Conservation (phyloP, 2,888 invertebrate genomes). For the Halocaridina rubra region DNA sequence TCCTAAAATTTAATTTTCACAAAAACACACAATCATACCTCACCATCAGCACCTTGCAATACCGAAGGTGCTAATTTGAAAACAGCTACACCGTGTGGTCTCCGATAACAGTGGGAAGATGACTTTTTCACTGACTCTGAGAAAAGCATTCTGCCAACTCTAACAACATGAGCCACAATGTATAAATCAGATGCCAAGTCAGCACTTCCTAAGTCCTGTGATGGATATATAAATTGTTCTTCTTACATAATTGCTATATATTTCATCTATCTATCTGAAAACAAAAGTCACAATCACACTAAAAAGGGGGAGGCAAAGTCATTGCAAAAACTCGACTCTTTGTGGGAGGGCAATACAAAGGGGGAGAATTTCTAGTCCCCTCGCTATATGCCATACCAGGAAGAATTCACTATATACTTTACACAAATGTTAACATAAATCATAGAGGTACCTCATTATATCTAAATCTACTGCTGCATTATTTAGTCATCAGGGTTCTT, state of each 20-base stretch:
- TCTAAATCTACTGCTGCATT: too few species aligned
- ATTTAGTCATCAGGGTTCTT: too few species aligned
- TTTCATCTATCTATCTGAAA: too few species aligned
- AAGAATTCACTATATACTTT: too few species aligned
- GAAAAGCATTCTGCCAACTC: constrained; percentile 86
- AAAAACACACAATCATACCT: constrained; percentile 32
- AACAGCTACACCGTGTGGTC: constrained; percentile 88
- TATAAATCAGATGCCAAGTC: constrained; percentile 88
- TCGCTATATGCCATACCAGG: too few species aligned
- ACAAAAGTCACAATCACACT: too few species aligned
- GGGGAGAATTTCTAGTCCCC: too few species aligned
- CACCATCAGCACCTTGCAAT: constrained; percentile 55
- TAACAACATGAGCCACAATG: constrained; percentile 89
- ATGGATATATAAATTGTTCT: not conserved
- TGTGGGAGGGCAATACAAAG: too few species aligned
- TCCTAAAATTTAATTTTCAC: not conserved
- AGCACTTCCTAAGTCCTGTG: constrained; percentile 82
- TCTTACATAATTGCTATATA: not conserved
- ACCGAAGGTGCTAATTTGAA: constrained; percentile 72
- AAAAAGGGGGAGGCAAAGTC: not conserved
- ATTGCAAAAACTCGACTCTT: too few species aligned
- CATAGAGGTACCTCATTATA: too few species aligned
- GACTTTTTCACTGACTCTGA: constrained; percentile 74
- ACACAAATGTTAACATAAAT: too few species aligned
- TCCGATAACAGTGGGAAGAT: constrained; percentile 67